phyloP scores from a whole-genome alignment of 2,113 vertebrate species.

The Platichthys flesus region DNA sequence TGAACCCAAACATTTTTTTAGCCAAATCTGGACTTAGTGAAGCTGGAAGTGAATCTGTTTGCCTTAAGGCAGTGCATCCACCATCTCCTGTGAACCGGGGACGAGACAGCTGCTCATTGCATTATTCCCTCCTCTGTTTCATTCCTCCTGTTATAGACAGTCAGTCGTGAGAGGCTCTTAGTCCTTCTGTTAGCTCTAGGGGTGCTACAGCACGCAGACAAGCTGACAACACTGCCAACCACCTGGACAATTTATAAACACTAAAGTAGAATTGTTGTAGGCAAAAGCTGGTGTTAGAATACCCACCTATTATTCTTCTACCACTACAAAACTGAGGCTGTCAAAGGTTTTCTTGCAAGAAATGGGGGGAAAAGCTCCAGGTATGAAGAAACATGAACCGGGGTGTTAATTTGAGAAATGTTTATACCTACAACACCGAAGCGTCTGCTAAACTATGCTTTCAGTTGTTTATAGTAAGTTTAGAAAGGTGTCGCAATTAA shows the following conservation, averaged over 20 bases:
- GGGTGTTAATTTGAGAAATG: too few relatives aligned
- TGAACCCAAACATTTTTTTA: conserved; percentile 31
- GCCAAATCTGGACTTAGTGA: conserved; percentile 27
- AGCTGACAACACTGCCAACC: conserved; percentile 40
- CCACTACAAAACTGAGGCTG: background rate
- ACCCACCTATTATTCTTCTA: background rate
- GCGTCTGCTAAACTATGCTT: background rate
- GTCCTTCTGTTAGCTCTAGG: conserved; percentile 3
- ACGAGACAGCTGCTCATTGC: conserved; percentile 36
- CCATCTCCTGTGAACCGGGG: conserved; percentile 13
- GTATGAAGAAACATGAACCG: too few relatives aligned
- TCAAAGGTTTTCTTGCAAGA: too few relatives aligned
- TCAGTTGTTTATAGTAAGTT: background rate
- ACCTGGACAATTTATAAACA: conserved; percentile 17
- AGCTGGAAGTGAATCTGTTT: conserved; percentile 42
- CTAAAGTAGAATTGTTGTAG: too few relatives aligned
- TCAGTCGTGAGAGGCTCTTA: conserved; percentile 5
- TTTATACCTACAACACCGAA: background rate
- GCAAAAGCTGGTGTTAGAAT: too few relatives aligned
- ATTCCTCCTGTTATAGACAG: conserved; percentile 18
- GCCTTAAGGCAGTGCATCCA: conserved; percentile 43
- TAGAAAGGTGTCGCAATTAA: background rate
- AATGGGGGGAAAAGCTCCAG: too few relatives aligned
- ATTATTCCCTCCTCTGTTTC: conserved; percentile 15
- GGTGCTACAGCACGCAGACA: conserved; percentile 35